Base-by-base conservation (phyloP, 2,113 vertebrate genomes). In the Trachemys scripta region DNA sequence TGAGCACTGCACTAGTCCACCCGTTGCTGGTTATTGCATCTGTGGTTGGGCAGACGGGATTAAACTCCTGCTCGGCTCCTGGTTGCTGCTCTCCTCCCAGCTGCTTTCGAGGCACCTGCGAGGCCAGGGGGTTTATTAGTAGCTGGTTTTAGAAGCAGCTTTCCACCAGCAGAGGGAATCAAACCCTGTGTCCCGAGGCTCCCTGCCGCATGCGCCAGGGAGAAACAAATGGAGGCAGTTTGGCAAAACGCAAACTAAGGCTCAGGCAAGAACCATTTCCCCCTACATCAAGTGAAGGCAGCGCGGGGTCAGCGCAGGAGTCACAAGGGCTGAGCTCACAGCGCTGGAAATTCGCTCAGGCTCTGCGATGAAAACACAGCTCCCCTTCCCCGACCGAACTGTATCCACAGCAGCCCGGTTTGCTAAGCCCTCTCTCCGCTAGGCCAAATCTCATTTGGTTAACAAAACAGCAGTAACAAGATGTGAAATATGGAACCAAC, bases 401-500 rank as follows among this genome's bases (percentile, higher is more conserved):
- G 85, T 56, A 85, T 72, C 94, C 89, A 84, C 94, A 88, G 91
- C 90, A 72, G 80, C 57, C 85, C 89, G 69, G 90, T 78, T 91
- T n/a, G 65, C 65, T 19, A 82, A 76, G 59, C 91, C 92, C 69
- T 79, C 59, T 88, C 27, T 75, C 2, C 1, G 72, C 91, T 82
- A 82, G 86, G 86, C 93, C 82, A 84, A 90, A 86, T 59, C 92
- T 87, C 62, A 78, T 78, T 78, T 78, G 92, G 80, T 82, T 90
- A 93, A 93, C 88, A 93, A 90, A 93, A 90, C 88, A 93, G 88
- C 88, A 90, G 88, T 78, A 90, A 93, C 84, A 69, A 87, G 88
- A 93, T 87, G 88, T 82, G 88, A 90, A 93, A 93, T 86, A 78
- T 82, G 84, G 92, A 93, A 87, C 92, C 82, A 87, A 87, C 79